These are phyloP conservation scores for Teleopsis dalmanni DNA, from an alignment of 1,140 invertebrate genomes.

Conservation along the genomic window DNA sequence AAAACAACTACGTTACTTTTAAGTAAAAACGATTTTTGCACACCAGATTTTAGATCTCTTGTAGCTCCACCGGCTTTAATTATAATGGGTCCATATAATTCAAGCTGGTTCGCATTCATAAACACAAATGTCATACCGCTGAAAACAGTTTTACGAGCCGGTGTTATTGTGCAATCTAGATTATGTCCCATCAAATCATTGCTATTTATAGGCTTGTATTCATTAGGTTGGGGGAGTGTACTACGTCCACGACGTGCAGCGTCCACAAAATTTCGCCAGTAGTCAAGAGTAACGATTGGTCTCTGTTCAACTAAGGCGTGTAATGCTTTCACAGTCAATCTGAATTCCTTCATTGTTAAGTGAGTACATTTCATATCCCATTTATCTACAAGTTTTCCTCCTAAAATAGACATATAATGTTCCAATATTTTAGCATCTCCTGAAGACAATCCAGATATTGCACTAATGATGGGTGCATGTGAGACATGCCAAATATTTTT, in stretches of 20 bases:
- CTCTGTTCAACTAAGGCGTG: slow-evolving; percentile 56
- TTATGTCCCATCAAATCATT: slow-evolving; percentile 9
- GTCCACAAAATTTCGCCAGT: slow-evolving; percentile 51
- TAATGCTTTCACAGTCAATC: slow-evolving; percentile 61
- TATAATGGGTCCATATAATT: slow-evolving; percentile 48
- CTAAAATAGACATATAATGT: slow-evolving; percentile 38
- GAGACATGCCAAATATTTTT: slow-evolving; percentile 47
- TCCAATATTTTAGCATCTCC: slow-evolving; percentile 40
- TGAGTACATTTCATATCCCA: slow-evolving; percentile 51
- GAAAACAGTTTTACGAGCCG: slow-evolving; percentile 51
- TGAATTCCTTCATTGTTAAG: slow-evolving; percentile 59
- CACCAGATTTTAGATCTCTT: slow-evolving; percentile 44
- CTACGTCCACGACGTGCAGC: slow-evolving; percentile 39
- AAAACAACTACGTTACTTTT: slow-evolving; percentile 47
- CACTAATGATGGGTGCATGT: slow-evolving; percentile 39
- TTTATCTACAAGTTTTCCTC: slow-evolving; percentile 44
- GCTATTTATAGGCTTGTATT: slow-evolving; percentile 46
- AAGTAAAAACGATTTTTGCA: slow-evolving; percentile 46
- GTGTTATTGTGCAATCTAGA: slow-evolving; percentile 49
- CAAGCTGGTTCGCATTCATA: slow-evolving; percentile 51
- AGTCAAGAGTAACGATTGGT: slow-evolving; percentile 55
- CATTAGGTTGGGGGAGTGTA: slow-evolving; percentile 47
- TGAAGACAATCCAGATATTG: slow-evolving; percentile 46
- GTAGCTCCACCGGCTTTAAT: slow-evolving; percentile 41
- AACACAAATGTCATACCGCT: slow-evolving; percentile 55